Percentiles rank a stretch among this genome's conserved stretches.
These are phyloP conservation scores for Melanotaenia maccullochi DNA, from an alignment of 2,797 vertebrate genomes.

Conservation along the genomic window DNA sequence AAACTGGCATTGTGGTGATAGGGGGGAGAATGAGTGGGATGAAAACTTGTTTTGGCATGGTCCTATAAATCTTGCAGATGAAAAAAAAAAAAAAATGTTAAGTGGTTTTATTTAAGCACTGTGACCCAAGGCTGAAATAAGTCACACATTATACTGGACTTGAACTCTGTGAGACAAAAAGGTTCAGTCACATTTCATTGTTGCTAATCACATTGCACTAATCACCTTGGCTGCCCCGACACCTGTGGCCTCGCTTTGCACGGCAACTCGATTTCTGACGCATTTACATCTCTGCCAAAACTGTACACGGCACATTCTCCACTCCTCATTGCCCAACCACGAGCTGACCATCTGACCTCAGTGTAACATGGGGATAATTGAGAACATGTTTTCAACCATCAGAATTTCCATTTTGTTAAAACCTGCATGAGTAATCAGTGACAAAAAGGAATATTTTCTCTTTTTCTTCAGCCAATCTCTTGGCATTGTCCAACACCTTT, in stretches of 20 bases:
- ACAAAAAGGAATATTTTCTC: conserved; percentile 17
- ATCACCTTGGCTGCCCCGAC: conserved; percentile 49
- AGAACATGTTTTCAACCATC: conserved; percentile 18
- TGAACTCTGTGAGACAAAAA: conserved; percentile 20
- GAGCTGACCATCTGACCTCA: conserved; percentile 23
- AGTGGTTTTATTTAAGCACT: conserved; percentile 5
- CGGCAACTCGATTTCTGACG: conserved; percentile 45
- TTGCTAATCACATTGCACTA: conserved; percentile 56
- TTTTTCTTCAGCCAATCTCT: conserved; percentile 10
- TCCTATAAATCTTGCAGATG: conserved; percentile 37
- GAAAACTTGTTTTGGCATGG: conserved; percentile 69
- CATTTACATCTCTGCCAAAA: conserved; percentile 9
- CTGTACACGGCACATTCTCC: background rate
- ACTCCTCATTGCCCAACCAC: conserved; percentile 2
- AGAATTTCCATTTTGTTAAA: background rate
- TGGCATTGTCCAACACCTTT: background rate
- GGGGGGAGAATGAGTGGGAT: conserved; percentile 38
- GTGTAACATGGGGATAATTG: conserved; percentile 18
- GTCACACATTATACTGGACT: background rate
- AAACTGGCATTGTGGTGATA: background rate
- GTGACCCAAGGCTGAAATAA: background rate
- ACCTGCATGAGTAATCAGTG: background rate
- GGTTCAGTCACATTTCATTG: conserved; percentile 48
- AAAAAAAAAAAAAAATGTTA: background rate
- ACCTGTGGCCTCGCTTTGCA: conserved; percentile 34